Evolutionary conservation across 2,797 vertebrate genomes (phyloP).

Genomic region (Vireo griseus): DNA sequence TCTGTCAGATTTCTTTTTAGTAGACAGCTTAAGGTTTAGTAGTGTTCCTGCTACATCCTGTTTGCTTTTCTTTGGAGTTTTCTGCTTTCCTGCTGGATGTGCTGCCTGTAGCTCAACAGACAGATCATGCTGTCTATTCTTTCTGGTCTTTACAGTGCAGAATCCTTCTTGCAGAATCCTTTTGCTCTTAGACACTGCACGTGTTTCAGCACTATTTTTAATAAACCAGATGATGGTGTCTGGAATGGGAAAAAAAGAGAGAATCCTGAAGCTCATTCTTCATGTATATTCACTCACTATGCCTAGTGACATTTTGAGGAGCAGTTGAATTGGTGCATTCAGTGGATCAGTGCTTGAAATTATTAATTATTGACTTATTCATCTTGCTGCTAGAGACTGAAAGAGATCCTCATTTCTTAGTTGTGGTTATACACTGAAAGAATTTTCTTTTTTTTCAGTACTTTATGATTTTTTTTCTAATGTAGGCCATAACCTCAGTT

Average conservation of each 20-base stretch:
- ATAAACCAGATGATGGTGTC: background rate
- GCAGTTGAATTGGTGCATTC: background rate
- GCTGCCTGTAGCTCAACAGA: background rate
- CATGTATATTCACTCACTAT: fast-evolving
- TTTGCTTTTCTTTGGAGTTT: background rate
- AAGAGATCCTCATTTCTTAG: background rate
- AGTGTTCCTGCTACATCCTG: background rate
- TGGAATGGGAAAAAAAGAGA: background rate
- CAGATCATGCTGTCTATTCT: background rate
- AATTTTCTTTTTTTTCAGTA: background rate
- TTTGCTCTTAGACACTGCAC: background rate
- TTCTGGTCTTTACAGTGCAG: background rate
- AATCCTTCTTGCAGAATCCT: background rate
- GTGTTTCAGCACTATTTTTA: background rate
- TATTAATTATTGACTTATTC: background rate
- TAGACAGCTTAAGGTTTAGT: background rate
- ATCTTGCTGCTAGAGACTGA: background rate
- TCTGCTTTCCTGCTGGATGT: background rate
- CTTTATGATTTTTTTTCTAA: background rate
- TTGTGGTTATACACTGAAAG: background rate
- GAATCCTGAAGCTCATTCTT: background rate
- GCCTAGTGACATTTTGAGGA: background rate
- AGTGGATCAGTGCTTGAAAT: background rate
- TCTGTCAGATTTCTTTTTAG: background rate
- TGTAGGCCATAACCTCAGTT: background rate